These are phyloP conservation scores for Ophiothrix spiculata DNA, from an alignment of 35 echinoderm and acorn worm genomes.

Conservation along the genomic window DNA sequence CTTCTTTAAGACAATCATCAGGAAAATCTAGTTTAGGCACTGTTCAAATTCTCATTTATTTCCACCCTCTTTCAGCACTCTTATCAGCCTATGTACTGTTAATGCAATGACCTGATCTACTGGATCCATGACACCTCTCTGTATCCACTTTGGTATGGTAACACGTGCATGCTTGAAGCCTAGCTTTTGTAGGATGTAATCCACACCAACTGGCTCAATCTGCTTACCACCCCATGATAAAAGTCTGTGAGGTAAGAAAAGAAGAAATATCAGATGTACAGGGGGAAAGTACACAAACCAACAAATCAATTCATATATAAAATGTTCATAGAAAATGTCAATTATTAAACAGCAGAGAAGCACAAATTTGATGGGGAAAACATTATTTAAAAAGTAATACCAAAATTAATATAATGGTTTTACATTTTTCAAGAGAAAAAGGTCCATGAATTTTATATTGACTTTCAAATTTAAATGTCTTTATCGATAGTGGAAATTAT, in stretches of 20 bases:
- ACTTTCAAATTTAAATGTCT: too few species aligned
- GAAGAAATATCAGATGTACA: neutral
- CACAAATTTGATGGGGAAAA: too few species aligned
- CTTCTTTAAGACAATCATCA: slow-evolving; percentile 90
- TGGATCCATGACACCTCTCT: slow-evolving; percentile 90
- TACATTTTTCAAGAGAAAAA: too few species aligned
- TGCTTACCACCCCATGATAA: slow-evolving; percentile 91
- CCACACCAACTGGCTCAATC: slow-evolving; percentile 91
- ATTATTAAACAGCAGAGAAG: too few species aligned
- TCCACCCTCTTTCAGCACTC: slow-evolving; percentile 61
- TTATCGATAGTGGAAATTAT: too few species aligned
- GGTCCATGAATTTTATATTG: too few species aligned
- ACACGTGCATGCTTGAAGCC: slow-evolving; percentile 90
- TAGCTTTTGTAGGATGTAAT: slow-evolving; percentile 92
- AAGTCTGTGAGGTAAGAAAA: slow-evolving; percentile 42
- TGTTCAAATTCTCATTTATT: neutral
- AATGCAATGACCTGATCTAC: slow-evolving; percentile 74
- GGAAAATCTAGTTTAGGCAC: too few species aligned
- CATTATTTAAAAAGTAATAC: neutral
- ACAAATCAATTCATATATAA: too few species aligned
- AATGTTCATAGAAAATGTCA: too few species aligned
- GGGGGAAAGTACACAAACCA: too few species aligned
- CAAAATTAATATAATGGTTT: too few species aligned
- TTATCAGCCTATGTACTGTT: slow-evolving; percentile 63
- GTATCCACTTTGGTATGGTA: slow-evolving; percentile 97